Percentiles rank a stretch among this genome's conserved stretches.
These are phyloP conservation scores for Neoitamus cyanurus DNA, from an alignment of 2,888 invertebrate species.

Conservation along the genomic window DNA sequence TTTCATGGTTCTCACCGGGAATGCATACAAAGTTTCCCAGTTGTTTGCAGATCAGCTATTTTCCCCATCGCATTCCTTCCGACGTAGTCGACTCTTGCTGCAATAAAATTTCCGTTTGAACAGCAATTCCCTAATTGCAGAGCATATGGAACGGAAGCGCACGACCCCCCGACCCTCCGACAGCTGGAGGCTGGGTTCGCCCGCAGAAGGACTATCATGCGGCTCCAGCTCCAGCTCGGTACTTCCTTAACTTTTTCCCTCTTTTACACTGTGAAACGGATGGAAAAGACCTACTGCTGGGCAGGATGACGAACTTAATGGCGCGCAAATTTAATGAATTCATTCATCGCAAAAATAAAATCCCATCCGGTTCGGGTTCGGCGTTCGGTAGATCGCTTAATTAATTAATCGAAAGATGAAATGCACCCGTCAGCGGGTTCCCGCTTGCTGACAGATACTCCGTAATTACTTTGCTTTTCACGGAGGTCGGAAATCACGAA, in stretches of 20 bases:
- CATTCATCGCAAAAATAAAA: background rate
- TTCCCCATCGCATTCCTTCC: background rate
- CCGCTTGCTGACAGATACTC: background rate
- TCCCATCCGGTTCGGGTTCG: background rate
- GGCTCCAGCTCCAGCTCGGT: background rate
- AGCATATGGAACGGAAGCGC: background rate
- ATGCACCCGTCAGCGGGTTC: background rate
- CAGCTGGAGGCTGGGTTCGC: background rate
- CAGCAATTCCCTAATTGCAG: constrained; percentile 28
- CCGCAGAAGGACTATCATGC: background rate
- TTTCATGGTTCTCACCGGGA: constrained; percentile 12
- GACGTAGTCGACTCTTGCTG: background rate
- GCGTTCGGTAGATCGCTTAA: background rate
- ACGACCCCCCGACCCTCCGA: background rate
- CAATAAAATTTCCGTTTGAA: constrained; percentile 31
- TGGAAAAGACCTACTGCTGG: too few relatives aligned
- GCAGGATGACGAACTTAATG: background rate
- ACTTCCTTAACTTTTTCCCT: background rate
- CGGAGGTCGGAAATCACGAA: background rate
- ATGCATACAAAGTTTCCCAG: background rate
- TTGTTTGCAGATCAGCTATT: constrained; percentile 16
- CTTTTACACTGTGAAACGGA: background rate
- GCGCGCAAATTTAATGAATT: background rate
- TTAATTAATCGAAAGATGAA: background rate
- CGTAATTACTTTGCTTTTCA: background rate